Evolutionary conservation across 2,888 invertebrate genomes (phyloP).

Genomic region (Phrixothrix hirtus): DNA sequence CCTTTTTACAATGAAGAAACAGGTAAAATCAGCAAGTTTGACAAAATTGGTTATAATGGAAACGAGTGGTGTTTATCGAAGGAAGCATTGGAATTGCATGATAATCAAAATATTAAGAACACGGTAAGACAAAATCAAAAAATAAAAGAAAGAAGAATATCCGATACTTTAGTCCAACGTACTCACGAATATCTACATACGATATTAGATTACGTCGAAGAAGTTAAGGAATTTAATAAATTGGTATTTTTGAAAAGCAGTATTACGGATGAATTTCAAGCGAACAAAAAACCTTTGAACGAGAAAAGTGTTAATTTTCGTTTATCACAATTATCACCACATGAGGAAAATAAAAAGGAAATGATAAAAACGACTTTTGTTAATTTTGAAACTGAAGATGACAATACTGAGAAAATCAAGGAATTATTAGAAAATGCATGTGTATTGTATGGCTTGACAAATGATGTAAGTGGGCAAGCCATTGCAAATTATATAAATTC

Average conservation of each 20-base stretch:
- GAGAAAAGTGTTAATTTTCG: too few species aligned
- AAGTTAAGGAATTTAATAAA: constrained; percentile 34
- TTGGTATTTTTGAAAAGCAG: constrained; percentile 3
- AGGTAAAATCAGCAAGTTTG: constrained; percentile 45
- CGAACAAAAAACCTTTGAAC: background rate
- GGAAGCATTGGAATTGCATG: too few species aligned
- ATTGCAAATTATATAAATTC: background rate
- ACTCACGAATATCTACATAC: constrained; percentile 35
- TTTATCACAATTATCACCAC: background rate
- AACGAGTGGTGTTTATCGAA: constrained; percentile 1
- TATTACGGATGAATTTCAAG: background rate
- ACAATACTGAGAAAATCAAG: background rate
- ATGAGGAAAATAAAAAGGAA: constrained; percentile 24
- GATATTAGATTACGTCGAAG: constrained; percentile 26
- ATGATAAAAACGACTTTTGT: constrained; percentile 13
- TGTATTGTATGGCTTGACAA: constrained; percentile 49
- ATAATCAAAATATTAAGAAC: too few species aligned
- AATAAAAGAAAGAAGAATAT: background rate
- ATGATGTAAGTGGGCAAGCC: constrained; percentile 22
- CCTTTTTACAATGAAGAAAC: constrained; percentile 47
- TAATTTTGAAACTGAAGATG: background rate
- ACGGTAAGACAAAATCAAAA: background rate
- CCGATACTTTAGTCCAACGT: background rate
- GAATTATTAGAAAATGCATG: constrained; percentile 48
- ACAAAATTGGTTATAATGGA: constrained; percentile 24